These are phyloP conservation scores for Scolopax rusticola DNA, from an alignment of 2,797 vertebrate species.

Conservation along the genomic window DNA sequence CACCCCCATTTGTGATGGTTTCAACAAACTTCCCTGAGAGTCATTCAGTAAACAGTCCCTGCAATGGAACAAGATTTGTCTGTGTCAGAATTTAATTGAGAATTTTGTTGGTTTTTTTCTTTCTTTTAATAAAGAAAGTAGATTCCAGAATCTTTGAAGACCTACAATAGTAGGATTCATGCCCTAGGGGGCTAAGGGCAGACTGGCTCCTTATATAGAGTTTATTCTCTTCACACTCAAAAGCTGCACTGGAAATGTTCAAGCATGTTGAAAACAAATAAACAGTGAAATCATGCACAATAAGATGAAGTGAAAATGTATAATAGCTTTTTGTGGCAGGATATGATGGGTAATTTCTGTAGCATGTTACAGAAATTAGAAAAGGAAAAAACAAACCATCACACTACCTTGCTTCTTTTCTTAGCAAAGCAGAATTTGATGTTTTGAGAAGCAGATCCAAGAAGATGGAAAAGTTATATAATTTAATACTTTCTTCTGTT, in stretches of 20 bases:
- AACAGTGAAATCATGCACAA: not conserved
- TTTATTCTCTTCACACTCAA: not conserved
- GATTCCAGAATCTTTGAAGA: not conserved
- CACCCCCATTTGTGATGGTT: not conserved
- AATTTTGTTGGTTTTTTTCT: not conserved
- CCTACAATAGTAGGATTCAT: not conserved
- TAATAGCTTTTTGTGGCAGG: not conserved
- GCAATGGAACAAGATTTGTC: not conserved
- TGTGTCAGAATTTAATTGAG: not conserved
- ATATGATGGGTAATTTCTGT: not conserved
- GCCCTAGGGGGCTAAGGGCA: not conserved
- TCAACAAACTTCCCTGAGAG: not conserved
- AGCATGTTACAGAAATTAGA: not conserved
- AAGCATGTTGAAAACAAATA: not conserved
- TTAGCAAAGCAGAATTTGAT: not conserved
- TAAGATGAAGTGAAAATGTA: not conserved
- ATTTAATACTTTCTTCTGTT: not conserved
- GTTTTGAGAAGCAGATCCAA: not conserved
- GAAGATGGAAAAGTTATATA: not conserved
- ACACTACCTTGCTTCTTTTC: not conserved
- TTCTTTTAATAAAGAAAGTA: not conserved
- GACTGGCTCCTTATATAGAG: not conserved
- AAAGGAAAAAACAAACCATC: not conserved
- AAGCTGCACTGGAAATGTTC: not conserved
- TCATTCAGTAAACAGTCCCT: not conserved